These are phyloP conservation scores for pig (Sus scrofa) DNA, from an alignment of 2,113 vertebrate species.

Conservation along the genomic window DNA sequence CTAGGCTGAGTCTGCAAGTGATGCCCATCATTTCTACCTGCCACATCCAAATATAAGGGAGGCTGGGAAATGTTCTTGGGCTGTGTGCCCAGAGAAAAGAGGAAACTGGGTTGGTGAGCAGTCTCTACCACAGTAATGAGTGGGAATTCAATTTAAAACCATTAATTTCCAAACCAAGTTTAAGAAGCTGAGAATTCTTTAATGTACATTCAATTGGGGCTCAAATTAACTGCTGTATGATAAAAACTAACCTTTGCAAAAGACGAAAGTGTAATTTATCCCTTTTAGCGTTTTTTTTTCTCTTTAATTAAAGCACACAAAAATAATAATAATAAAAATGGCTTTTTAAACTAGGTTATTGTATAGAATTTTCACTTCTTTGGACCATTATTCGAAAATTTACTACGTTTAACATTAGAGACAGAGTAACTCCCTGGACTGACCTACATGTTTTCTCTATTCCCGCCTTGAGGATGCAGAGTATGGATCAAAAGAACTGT, in stretches of 20 bases:
- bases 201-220: neutral
- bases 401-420: neutral
- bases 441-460: neutral
- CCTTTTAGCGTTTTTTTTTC: neutral
- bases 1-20: neutral
- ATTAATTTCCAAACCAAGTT: conserved; percentile 36
- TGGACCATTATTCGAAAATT: neutral
- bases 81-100: neutral
- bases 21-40: neutral
- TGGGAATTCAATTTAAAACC: neutral
- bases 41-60: neutral
- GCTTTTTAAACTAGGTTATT: neutral
- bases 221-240: neutral
- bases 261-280: neutral
- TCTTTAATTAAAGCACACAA: neutral
- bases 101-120: neutral
- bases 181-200: neutral
- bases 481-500: neutral
- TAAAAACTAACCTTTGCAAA: neutral
- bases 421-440: neutral
- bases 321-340: conserved; percentile 12
- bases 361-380: neutral
- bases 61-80: neutral
- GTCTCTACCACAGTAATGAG: neutral
- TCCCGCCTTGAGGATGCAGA: neutral